phyloP scores from a whole-genome alignment of 2,888 invertebrate species.

The Danaus chrysippus region DNA sequence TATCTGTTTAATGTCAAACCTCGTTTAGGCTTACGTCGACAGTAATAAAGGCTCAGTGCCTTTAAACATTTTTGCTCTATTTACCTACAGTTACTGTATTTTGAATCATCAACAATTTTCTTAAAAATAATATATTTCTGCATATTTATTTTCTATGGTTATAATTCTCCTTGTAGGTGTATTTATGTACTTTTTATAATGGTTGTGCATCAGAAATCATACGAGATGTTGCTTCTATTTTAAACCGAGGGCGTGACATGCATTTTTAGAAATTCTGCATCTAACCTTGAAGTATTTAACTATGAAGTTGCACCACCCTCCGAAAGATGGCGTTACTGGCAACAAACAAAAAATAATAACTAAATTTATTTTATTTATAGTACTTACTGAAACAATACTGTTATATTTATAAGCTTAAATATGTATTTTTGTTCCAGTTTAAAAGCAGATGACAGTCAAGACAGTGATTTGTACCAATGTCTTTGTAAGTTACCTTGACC shows the following conservation, averaged over 20 bases:
- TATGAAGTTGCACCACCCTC: slow-evolving; percentile 47
- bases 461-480: neutral
- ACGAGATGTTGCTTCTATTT: neutral
- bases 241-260: slow-evolving; percentile 40
- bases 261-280: slow-evolving; percentile 45
- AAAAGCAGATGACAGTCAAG: neutral
- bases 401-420: neutral
- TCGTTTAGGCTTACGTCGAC: neutral
- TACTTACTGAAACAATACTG: neutral
- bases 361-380: neutral
- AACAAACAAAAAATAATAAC: neutral
- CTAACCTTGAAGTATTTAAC: slow-evolving; percentile 35
- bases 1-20: slow-evolving; percentile 8
- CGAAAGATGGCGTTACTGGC: slow-evolving; percentile 56
- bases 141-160: no score
- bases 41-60: neutral
- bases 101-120: no score
- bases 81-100: no score
- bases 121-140: no score
- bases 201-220: neutral
- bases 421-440: neutral
- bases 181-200: no score
- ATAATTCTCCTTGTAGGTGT: no score
- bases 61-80: no score
- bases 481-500: slow-evolving; percentile 2